phyloP scores from a whole-genome alignment of 2,888 invertebrate species.

The Cheilosia vernalis region DNA sequence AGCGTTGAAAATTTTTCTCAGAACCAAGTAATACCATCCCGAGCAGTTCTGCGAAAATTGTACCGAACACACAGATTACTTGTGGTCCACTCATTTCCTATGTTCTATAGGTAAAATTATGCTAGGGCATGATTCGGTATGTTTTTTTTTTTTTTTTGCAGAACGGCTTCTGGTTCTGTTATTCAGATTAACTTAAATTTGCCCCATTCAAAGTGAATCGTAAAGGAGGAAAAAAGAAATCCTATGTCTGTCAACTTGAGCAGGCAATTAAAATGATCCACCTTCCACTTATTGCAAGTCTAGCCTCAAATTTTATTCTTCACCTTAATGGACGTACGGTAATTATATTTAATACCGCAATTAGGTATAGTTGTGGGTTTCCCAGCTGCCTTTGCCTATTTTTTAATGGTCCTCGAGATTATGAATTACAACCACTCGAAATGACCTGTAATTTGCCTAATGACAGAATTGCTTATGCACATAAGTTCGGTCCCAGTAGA shows the following conservation, averaged over 20 bases:
- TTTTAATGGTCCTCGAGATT: slow-evolving; percentile 46
- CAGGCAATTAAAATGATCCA: slow-evolving; percentile 36
- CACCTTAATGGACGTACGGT: slow-evolving; percentile 42
- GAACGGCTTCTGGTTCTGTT: too few relatives aligned
- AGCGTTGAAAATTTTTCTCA: too few relatives aligned
- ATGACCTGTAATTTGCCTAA: slow-evolving; percentile 67
- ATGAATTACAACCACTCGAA: slow-evolving; percentile 56
- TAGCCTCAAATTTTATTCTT: slow-evolving; percentile 43
- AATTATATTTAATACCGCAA: slow-evolving; percentile 54
- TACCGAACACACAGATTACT: too few relatives aligned
- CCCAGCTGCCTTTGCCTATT: slow-evolving; percentile 1
- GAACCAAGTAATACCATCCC: too few relatives aligned
- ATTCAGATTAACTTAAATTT: not conserved
- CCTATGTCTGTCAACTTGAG: slow-evolving; percentile 27
- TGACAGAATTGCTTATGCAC: slow-evolving; percentile 61
- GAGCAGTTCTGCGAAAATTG: too few relatives aligned
- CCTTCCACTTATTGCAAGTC: slow-evolving; percentile 4
- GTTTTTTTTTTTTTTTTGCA: too few relatives aligned
- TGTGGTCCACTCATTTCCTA: too few relatives aligned
- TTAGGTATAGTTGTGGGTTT: slow-evolving; percentile 43
- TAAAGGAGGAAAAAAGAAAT: not conserved
- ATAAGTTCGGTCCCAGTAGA: slow-evolving; percentile 21
- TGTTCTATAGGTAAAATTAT: too few relatives aligned
- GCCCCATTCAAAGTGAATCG: not conserved
- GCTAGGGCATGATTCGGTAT: too few relatives aligned